Conservation (phyloP, 2,888 invertebrate genomes). For the Tanypteryx hageni region DNA sequence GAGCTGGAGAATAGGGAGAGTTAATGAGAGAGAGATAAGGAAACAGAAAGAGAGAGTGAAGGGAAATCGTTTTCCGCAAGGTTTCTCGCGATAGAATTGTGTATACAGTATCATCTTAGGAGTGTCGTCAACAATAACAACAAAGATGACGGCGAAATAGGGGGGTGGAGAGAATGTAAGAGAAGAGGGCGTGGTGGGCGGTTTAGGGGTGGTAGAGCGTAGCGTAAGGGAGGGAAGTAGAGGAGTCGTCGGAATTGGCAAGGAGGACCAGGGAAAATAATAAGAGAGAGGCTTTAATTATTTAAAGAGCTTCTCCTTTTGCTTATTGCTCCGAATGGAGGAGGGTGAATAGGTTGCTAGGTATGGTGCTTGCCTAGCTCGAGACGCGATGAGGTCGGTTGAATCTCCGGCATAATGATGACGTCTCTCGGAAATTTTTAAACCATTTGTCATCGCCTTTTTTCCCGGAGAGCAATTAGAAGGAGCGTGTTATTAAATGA, state of each 20-base stretch:
- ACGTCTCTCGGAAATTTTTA: not conserved
- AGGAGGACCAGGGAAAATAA: not conserved
- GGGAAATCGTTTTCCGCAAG: not conserved
- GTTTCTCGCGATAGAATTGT: not conserved
- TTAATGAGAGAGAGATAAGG: not conserved
- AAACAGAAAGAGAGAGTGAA: not conserved
- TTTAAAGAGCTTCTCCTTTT: constrained; percentile 19
- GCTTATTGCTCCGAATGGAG: not conserved
- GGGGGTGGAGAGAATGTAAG: no score
- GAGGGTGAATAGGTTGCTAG: not conserved
- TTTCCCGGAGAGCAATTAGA: not conserved
- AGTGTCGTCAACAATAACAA: not conserved
- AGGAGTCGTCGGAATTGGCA: not conserved
- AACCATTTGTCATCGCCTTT: not conserved
- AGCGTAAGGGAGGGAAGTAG: not conserved
- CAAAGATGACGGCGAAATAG: no score
- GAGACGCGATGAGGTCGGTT: not conserved
- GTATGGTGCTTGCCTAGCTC: no score
- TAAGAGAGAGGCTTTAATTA: not conserved
- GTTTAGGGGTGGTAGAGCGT: not conserved
- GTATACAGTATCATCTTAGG: constrained; percentile 14
- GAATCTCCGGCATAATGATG: not conserved
- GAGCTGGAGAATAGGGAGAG: no score
- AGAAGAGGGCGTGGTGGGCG: not conserved
- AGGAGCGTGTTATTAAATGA: not conserved